Evolutionary conservation across 1,140 invertebrate genomes (phyloP).

Genomic region (Holcopasites calliopsidis): DNA sequence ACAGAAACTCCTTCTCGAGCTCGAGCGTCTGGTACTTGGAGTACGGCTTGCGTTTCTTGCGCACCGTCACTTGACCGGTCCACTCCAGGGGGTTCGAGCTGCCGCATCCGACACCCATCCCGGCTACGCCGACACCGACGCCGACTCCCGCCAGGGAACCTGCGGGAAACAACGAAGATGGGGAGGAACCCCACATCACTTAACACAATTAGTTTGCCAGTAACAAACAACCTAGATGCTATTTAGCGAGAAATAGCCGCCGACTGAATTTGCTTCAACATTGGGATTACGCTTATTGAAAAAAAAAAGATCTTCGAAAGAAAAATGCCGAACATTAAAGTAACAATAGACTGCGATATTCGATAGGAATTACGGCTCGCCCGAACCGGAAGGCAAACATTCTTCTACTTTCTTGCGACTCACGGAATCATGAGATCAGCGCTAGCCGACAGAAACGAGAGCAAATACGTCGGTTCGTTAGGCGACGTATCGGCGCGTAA

Average conservation of each 20-base stretch:
- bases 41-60: slow-evolving; percentile 98
- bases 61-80: slow-evolving; percentile 94
- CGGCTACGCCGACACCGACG: slow-evolving; percentile 83
- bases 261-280: neutral
- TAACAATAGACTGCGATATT: no score
- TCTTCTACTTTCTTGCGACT: neutral
- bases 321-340: no score
- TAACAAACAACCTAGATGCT: slow-evolving; percentile 55
- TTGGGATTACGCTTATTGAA: neutral
- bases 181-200: slow-evolving; percentile 84
- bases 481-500: slow-evolving; percentile 48
- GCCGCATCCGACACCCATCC: slow-evolving; percentile 82
- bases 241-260: slow-evolving; percentile 39
- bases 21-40: slow-evolving; percentile 98
- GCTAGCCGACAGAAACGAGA: slow-evolving; percentile 33
- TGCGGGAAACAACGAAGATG: slow-evolving; percentile 81
- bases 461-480: slow-evolving; percentile 56
- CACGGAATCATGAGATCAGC: slow-evolving; percentile 8
- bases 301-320: neutral
- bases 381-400: neutral
- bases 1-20: slow-evolving; percentile 97
- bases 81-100: slow-evolving; percentile 92
- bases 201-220: slow-evolving; percentile 82
- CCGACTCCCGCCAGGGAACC: slow-evolving; percentile 84
- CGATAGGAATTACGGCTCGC: no score